Conservation (phyloP, 2,888 invertebrate species). For the Coecobrya sp. region DNA sequence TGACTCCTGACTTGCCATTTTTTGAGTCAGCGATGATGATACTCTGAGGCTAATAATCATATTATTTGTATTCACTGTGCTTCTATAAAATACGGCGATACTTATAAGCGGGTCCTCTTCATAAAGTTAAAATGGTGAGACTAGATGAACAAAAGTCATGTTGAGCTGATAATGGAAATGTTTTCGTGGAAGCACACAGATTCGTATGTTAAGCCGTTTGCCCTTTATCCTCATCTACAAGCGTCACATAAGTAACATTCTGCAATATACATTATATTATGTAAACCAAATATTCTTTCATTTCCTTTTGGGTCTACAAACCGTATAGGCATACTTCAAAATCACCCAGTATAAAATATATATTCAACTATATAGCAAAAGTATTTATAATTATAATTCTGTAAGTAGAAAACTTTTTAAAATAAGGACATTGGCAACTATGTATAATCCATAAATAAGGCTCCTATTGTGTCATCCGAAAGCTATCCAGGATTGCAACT, state of each 20-base stretch:
- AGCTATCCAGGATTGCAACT: background rate
- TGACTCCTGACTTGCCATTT: conserved; percentile 51
- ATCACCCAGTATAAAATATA: background rate
- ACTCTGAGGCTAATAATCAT: conserved; percentile 22
- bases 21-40: conserved; percentile 4
- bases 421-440: background rate
- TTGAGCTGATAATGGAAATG: conserved; percentile 58
- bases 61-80: conserved; percentile 59
- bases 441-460: background rate
- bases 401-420: conserved; percentile 10
- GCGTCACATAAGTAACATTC: background rate
- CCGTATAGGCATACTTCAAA: conserved; percentile 2
- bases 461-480: background rate
- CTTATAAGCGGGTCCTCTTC: background rate
- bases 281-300: background rate
- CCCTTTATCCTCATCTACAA: background rate
- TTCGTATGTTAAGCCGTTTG: background rate
- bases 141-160: conserved; percentile 31
- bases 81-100: background rate
- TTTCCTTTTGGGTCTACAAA: too few species aligned
- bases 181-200: conserved; percentile 24
- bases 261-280: background rate
- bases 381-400: background rate
- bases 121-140: conserved; percentile 36
- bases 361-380: too few species aligned